Conservation (phyloP, 2,888 invertebrate genomes). For the Parnassius apollo region DNA sequence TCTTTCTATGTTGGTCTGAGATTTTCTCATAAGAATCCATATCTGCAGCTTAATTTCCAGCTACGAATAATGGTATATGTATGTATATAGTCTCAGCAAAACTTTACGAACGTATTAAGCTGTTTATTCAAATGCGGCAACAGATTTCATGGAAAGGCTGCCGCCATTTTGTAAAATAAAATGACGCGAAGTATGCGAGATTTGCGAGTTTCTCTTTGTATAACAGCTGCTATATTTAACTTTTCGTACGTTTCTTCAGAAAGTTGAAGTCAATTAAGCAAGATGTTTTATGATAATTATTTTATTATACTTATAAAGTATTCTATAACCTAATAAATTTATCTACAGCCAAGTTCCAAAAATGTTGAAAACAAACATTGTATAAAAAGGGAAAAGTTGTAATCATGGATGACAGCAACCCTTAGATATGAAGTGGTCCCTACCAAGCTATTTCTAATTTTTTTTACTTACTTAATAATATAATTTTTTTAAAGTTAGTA, state of each 20-base stretch:
- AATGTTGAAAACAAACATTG: no score
- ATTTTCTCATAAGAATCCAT: background rate
- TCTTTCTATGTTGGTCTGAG: no score
- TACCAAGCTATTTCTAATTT: no score
- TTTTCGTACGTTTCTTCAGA: background rate
- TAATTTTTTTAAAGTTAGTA: no score
- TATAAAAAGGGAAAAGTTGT: no score
- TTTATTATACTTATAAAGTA: no score
- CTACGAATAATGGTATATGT: background rate
- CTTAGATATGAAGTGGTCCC: no score
- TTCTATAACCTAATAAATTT: no score
- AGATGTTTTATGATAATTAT: no score
- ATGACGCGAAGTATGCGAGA: conserved; percentile 7
- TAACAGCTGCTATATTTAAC: conserved; percentile 1
- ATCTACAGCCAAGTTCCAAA: no score
- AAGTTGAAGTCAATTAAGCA: background rate
- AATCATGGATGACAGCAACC: no score
- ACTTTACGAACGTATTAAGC: conserved; percentile 5
- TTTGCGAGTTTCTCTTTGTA: conserved; percentile 1
- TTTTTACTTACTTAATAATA: no score
- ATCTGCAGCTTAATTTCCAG: background rate
- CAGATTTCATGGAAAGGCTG: conserved; percentile 17
- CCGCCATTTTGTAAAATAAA: conserved; percentile 12
- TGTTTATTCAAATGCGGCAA: conserved; percentile 20
- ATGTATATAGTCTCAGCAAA: conserved; percentile 5